Evolutionary conservation across 1,140 invertebrate species (phyloP).

Genomic region (Pentalonia nigronervosa): DNA sequence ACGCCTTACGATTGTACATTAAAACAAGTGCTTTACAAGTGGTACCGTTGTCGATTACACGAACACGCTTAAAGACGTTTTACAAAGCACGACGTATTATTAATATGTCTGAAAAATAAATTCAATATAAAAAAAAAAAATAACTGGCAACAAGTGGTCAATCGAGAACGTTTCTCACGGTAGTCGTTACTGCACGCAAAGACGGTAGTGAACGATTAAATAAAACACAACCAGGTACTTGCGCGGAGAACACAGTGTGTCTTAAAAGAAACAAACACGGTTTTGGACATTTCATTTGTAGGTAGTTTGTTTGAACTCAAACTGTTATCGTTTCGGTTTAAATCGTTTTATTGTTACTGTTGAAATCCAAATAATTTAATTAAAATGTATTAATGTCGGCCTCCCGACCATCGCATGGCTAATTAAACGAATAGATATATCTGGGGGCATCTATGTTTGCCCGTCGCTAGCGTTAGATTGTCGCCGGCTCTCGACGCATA

Average conservation of each 20-base stretch:
- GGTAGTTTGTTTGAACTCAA: background rate
- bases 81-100: background rate
- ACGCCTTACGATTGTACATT: background rate
- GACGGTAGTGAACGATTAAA: background rate
- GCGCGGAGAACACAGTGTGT: background rate
- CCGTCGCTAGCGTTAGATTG: background rate
- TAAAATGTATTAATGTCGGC: background rate
- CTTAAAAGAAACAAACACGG: background rate
- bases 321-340: background rate
- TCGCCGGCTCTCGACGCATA: background rate
- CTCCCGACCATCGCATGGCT: background rate
- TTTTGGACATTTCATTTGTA: background rate
- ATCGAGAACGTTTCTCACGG: background rate
- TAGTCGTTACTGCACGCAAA: background rate
- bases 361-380: background rate
- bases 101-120: background rate
- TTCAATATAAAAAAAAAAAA: background rate
- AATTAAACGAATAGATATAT: background rate
- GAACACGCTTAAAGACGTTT: background rate
- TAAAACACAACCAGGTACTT: background rate
- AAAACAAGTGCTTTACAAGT: background rate
- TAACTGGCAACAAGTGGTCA: background rate
- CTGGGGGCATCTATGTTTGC: background rate
- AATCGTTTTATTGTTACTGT: background rate
- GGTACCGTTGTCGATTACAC: background rate